A percentile compares a stretch with the other conserved stretches of the same genome.
phyloP scores from a whole-genome alignment of 2,888 invertebrate genomes.

The Bibio marci region DNA sequence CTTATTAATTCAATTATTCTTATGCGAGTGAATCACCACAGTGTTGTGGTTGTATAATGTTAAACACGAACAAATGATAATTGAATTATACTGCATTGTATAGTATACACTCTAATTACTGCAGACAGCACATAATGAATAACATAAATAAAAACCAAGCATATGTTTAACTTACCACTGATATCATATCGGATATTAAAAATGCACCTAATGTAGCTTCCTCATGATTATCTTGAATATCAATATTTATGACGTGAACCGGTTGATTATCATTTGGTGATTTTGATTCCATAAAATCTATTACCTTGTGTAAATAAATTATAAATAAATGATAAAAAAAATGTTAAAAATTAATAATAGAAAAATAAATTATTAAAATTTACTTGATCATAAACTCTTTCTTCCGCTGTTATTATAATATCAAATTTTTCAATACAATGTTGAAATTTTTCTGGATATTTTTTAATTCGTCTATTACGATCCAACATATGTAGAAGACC shows the following conservation, averaged over 20 bases:
- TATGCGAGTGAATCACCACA: no score
- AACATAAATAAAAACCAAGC: no score
- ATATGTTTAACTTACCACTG: slow-evolving; percentile 48
- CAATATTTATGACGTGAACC: slow-evolving; percentile 94
- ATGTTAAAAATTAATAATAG: background rate
- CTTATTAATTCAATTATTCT: no score
- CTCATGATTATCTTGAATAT: slow-evolving; percentile 98
- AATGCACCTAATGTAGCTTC: slow-evolving; percentile 98
- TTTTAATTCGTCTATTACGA: slow-evolving; percentile 88
- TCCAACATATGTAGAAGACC: slow-evolving; percentile 97
- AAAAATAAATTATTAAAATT: background rate
- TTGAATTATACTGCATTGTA: no score
- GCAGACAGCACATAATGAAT: no score
- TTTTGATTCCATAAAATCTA: slow-evolving; percentile 78
- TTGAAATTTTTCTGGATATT: slow-evolving; percentile 89
- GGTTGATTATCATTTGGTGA: slow-evolving; percentile 67
- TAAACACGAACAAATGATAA: no score
- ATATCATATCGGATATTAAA: slow-evolving; percentile 88
- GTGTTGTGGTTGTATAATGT: no score
- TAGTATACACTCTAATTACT: no score
- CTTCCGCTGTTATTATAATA: slow-evolving; percentile 92
- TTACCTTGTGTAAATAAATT: slow-evolving; percentile 76
- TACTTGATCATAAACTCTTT: slow-evolving; percentile 90
- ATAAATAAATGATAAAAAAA: background rate
- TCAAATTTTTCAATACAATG: slow-evolving; percentile 77